phyloP scores from a whole-genome alignment of 2,113 vertebrate species.

The Sander lucioperca region DNA sequence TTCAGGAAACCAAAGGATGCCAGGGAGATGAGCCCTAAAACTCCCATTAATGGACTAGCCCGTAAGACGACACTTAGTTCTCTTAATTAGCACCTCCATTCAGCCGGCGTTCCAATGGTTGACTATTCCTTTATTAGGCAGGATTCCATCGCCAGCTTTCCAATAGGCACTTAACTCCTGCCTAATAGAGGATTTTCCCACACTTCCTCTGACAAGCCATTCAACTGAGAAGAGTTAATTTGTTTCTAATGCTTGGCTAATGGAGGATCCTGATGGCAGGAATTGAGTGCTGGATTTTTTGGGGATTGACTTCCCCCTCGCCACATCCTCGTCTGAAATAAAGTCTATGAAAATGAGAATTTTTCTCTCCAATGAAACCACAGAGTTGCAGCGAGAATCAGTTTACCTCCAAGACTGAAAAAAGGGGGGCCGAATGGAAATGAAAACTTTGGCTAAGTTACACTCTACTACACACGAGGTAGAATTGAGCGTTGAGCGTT shows the following conservation, averaged over 20 bases:
- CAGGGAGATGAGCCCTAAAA: conserved; percentile 70
- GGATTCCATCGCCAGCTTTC: conserved; percentile 84
- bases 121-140: conserved; percentile 85
- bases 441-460: conserved; percentile 56
- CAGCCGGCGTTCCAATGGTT: conserved; percentile 82
- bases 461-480: conserved; percentile 34
- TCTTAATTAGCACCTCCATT: conserved; percentile 85
- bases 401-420: conserved; percentile 50
- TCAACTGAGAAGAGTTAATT: conserved; percentile 86
- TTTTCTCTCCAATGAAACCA: conserved; percentile 38
- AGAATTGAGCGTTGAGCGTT: conserved; percentile 47
- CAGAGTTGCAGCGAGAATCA: conserved; percentile 38
- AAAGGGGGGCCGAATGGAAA: conserved; percentile 29
- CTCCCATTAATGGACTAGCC: conserved; percentile 70
- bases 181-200: conserved; percentile 86
- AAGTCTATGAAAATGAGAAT: conserved; percentile 62
- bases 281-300: conserved; percentile 77
- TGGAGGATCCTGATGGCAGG: conserved; percentile 81
- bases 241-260: conserved; percentile 87
- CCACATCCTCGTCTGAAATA: conserved; percentile 66
- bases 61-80: conserved; percentile 84
- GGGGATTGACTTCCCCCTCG: conserved; percentile 69
- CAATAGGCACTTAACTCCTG: conserved; percentile 85
- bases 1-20: conserved; percentile 48
- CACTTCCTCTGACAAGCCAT: conserved; percentile 83